Percentiles rank a stretch among this genome's conserved stretches.
Evolutionary conservation across 1,140 invertebrate species (phyloP).

Genomic region (Diabrotica undecimpunctata): DNA sequence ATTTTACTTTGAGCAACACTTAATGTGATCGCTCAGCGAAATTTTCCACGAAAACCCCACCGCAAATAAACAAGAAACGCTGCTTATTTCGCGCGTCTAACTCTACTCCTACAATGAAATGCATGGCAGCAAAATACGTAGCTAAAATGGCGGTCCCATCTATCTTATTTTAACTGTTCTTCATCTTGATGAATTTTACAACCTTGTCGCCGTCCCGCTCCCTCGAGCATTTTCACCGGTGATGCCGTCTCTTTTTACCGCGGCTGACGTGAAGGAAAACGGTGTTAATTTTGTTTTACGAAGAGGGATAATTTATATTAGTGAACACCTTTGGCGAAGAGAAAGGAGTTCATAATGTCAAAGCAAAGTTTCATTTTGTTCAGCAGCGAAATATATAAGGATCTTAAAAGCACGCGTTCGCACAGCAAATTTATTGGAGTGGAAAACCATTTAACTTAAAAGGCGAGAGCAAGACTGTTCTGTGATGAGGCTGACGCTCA

Average conservation of each 20-base stretch:
- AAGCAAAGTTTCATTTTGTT: conserved; percentile 45
- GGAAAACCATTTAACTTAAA: conserved; percentile 23
- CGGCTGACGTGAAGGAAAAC: conserved; percentile 19
- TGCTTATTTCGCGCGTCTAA: conserved; percentile 24
- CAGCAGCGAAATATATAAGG: conserved; percentile 33
- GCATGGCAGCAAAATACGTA: conserved; percentile 40
- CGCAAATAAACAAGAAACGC: conserved; percentile 20
- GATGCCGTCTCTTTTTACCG: conserved; percentile 11
- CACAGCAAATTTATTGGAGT: conserved; percentile 19
- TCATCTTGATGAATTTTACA: conserved; percentile 32
- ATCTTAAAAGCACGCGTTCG: conserved; percentile 32
- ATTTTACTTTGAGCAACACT: conserved; percentile 45
- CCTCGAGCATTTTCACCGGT: neutral
- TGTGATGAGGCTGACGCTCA: conserved; percentile 21
- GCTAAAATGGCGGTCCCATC: conserved; percentile 44
- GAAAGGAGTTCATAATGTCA: conserved; percentile 45
- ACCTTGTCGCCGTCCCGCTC: conserved; percentile 4
- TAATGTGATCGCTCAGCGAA: conserved; percentile 26
- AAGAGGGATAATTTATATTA: conserved; percentile 43
- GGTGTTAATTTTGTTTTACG: conserved; percentile 42
- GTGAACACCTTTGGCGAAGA: conserved; percentile 42
- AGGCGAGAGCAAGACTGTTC: conserved; percentile 22
- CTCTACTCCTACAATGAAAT: conserved; percentile 42
- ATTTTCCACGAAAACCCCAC: conserved; percentile 11
- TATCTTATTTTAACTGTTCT: conserved; percentile 46